Conservation (phyloP, 2,797 vertebrate species). For the Mareca strepera region DNA sequence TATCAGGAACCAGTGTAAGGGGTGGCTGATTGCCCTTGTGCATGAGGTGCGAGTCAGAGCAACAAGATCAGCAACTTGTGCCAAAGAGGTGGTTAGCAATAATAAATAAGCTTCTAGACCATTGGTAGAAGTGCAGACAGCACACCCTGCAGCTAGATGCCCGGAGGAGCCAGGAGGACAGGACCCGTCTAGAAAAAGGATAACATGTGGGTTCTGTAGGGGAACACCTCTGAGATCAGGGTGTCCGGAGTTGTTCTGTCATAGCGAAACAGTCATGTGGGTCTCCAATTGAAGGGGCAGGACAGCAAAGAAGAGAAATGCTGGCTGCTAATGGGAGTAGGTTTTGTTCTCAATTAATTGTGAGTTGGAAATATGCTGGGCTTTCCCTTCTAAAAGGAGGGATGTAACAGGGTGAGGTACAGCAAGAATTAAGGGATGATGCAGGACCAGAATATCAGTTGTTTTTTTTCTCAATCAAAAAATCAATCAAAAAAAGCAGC, state of each 20-base stretch:
- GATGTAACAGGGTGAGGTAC: neutral
- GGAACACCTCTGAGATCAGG: neutral
- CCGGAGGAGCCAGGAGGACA: neutral
- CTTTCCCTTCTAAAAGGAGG: neutral
- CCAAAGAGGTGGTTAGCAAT: neutral
- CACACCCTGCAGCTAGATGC: neutral
- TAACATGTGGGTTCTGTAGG: neutral
- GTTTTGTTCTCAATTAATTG: neutral
- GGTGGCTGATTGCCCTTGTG: neutral
- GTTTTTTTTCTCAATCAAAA: accelerated
- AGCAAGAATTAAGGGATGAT: neutral
- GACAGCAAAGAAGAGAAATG: neutral
- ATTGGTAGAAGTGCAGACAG: neutral
- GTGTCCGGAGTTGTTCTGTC: neutral
- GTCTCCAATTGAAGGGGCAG: neutral
- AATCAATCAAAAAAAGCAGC: neutral
- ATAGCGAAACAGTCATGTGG: neutral
- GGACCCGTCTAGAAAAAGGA: neutral
- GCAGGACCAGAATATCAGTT: neutral
- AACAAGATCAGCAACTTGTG: neutral
- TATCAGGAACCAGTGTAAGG: neutral
- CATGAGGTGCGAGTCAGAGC: neutral
- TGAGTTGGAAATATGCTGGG: neutral
- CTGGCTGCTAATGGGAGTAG: neutral
- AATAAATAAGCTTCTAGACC: neutral